Base-by-base conservation (phyloP, 2,888 invertebrate genomes). In the Drosophila subquinaria region DNA sequence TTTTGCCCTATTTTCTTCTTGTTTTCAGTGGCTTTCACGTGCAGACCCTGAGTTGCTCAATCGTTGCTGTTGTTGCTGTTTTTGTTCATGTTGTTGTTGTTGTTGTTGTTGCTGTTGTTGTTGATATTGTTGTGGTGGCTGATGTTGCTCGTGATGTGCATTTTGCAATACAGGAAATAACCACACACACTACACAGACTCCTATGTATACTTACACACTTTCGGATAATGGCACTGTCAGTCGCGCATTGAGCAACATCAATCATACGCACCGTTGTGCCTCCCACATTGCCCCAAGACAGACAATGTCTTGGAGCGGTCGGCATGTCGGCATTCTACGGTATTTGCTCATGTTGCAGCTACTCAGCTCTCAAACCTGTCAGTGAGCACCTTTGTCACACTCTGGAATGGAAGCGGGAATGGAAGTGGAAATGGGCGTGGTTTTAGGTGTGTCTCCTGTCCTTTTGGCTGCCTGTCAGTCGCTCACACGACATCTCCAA, bases 251-350 rank as follows among this genome's bases (percentile, higher is more conserved):
- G 78, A 71, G 70, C 66, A 76, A 84, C 84, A 84, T 88, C 84
- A 86, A 84, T 84, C 87, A 88, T 83, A 79, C 81, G 72, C 89
- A 78, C 67, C 61, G 80, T 72, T 64, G 83, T 79, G 50, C 69
- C 20, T 36, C 42, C 60, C 55, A 48, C 52, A 40, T 57, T 57
- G 63, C 52, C 73, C 56, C 69, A 70, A 76, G 69, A 45, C 63
- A 59, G 50, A 69, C 50, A 65, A 78, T 59, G 65, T 66, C 81
- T 86, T 65, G 67, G 43, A 73, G 52, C 51, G n/a, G 27, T 36
- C 42, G 35, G 5, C 23, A 20, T 43, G 27, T 36, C 42, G 35
- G 5, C 23, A 20, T 43, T 50, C 20, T 4, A n/a, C 42, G 47
- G 13, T 69, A 55, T 47, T 74, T 72, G 72, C 40, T 38, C 55